Base-by-base conservation (phyloP, 2,113 vertebrate species). In the Pyxicephalus adspersus region DNA sequence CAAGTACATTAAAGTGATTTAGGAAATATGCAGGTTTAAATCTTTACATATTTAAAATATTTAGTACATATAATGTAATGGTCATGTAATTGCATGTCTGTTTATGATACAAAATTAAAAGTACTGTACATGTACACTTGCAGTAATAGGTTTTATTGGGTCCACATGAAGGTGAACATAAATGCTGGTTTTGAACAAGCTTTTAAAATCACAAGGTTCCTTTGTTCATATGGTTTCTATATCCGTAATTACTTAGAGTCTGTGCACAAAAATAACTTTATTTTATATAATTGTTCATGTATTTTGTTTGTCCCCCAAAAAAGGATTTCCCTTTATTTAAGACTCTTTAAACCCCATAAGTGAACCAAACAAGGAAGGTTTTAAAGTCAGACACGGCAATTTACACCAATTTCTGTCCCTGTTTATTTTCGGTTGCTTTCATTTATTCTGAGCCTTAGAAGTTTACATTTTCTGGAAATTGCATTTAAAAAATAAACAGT, bases 11-110 rank as follows among this genome's bases (percentile, higher is more conserved):
- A 25, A 71, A 54, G 20, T 54, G 16, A 50, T 72, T 72, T 55
- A 31, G 11, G 19, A 55, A 55, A 55, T 20, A 29, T 72, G 52
- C 34, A 61, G 22, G 22, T 11, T 61, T 0, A 0, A 23, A 65
- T 66, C 76, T 80, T 85, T 72, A 79, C 81, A 83, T 83, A 70
- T 80, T 82, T 84, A 52, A 26, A 74, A 57, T 85, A 76, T 77
- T 81, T 85, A 83, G 75, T 84, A 70, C 68, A 45, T 84, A 84
- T 85, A 83, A 83, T 0, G 9, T 73, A 72, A 72, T 72, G 19
- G 51, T 51, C 26, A 72, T 72, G 19, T 55, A 72, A 72, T 72
- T 72, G 31, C 23, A 16, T 55, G 68, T 16, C 68, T 72, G 68
- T 54, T 55, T 57, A 72, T 72, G 51, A 72, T 29, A 31, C 51